Evolutionary conservation across 2,888 invertebrate genomes (phyloP).

Genomic region (Patella ulyssiponensis): DNA sequence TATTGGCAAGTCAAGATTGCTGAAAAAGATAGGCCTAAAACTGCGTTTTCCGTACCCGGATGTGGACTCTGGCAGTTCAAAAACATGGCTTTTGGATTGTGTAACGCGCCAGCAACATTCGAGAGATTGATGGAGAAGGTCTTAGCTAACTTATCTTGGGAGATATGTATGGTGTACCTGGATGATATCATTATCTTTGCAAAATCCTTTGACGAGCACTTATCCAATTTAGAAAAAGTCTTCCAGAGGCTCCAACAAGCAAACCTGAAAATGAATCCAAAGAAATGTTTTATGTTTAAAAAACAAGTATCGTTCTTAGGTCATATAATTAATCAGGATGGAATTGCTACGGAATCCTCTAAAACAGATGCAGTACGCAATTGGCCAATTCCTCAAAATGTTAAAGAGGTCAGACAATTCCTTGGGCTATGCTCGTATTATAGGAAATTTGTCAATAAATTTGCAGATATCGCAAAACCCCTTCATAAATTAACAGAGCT

Average conservation of each 20-base stretch:
- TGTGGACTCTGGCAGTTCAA: slow-evolving; percentile 8
- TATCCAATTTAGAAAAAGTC: not conserved
- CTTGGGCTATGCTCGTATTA: not conserved
- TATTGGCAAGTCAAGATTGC: slow-evolving; percentile 15
- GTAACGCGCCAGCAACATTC: slow-evolving; percentile 6
- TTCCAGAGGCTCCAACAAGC: not conserved
- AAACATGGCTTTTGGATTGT: slow-evolving; percentile 8
- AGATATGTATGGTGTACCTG: not conserved
- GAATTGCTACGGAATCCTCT: not conserved
- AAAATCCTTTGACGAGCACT: not conserved
- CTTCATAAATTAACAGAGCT: not conserved
- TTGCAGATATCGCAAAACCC: not conserved
- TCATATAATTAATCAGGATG: not conserved
- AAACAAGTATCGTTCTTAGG: slow-evolving; percentile 1
- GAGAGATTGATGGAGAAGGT: slow-evolving; percentile 2
- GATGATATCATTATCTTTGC: not conserved
- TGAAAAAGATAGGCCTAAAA: slow-evolving; percentile 8
- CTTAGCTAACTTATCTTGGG: not conserved
- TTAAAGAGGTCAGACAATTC: slow-evolving; percentile 6
- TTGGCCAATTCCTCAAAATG: not conserved
- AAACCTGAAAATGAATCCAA: slow-evolving; percentile 2
- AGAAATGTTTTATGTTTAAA: not conserved
- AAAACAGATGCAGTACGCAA: not conserved
- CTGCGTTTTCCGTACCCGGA: slow-evolving; percentile 7
- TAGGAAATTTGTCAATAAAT: not conserved